phyloP scores from a whole-genome alignment of 1,140 invertebrate genomes.

The Macrosteles quadrilineatus region DNA sequence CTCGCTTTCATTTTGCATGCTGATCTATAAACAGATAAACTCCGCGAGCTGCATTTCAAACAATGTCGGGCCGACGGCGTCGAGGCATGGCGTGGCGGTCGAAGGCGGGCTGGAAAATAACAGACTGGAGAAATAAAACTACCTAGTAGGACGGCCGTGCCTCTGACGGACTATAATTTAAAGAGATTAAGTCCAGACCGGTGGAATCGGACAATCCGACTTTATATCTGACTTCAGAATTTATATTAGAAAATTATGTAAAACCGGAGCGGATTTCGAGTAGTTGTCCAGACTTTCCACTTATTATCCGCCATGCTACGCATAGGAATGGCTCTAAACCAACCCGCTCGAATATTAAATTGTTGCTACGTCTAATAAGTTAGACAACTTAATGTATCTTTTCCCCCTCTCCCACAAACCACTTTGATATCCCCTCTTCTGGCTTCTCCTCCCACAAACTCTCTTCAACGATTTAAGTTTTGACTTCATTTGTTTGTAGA shows the following conservation, averaged over 20 bases:
- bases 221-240: constrained; percentile 3
- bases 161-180: constrained; percentile 10
- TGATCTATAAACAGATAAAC: no score
- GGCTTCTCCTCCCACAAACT: no score
- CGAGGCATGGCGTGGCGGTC: no score
- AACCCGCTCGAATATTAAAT: constrained; percentile 21
- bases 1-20: no score
- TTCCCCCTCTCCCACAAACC: not conserved
- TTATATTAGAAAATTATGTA: constrained; percentile 23
- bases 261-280: constrained; percentile 7
- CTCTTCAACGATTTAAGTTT: no score
- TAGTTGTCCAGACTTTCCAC: not conserved
- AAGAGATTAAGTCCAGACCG: constrained; percentile 11
- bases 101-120: constrained; percentile 9
- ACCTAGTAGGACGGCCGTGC: not conserved
- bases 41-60: no score
- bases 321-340: constrained; percentile 9
- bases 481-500: no score
- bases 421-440: not conserved
- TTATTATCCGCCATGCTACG: constrained; percentile 1
- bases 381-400: constrained; percentile 21
- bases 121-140: constrained; percentile 10
- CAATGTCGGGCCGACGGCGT: no score
- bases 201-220: not conserved
- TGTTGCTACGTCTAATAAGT: constrained; percentile 24